These are phyloP conservation scores for Drosophila jambulina DNA, from an alignment of 1,140 invertebrate species.

Conservation along the genomic window DNA sequence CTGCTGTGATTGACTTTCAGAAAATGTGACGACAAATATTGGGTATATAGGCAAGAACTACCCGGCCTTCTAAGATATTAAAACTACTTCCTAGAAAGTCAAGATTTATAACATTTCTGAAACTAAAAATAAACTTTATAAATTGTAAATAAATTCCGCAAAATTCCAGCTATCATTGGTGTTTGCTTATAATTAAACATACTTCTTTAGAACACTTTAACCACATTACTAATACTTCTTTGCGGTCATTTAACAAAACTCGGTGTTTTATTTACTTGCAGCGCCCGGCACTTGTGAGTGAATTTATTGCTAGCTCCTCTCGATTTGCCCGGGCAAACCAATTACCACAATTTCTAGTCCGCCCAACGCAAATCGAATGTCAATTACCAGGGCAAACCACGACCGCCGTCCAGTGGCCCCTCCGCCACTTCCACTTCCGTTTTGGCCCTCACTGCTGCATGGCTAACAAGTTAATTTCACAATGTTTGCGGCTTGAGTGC, in stretches of 20 bases:
- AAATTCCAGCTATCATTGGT: background rate
- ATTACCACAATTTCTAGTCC: slow-evolving; percentile 22
- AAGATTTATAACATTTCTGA: no score
- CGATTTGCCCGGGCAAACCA: slow-evolving; percentile 12
- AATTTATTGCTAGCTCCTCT: slow-evolving; percentile 8
- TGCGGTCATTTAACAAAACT: background rate
- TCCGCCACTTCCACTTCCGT: slow-evolving; percentile 1
- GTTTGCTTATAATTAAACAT: background rate
- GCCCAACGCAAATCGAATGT: slow-evolving; percentile 45
- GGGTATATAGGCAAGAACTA: no score
- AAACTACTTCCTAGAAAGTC: background rate
- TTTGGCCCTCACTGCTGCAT: slow-evolving; percentile 7
- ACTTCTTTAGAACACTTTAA: background rate
- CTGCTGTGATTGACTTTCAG: no score
- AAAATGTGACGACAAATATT: background rate
- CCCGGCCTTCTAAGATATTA: no score
- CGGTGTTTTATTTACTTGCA: slow-evolving; percentile 6
- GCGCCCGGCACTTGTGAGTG: background rate
- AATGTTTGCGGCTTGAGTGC: slow-evolving; percentile 62
- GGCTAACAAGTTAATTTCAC: slow-evolving; percentile 78
- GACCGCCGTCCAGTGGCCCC: background rate
- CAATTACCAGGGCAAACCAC: slow-evolving; percentile 54
- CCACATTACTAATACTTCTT: background rate
- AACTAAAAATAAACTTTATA: no score
- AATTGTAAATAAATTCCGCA: background rate